These are phyloP conservation scores for Deroplatys truncata DNA, from an alignment of 2,888 invertebrate species.

Conservation along the genomic window DNA sequence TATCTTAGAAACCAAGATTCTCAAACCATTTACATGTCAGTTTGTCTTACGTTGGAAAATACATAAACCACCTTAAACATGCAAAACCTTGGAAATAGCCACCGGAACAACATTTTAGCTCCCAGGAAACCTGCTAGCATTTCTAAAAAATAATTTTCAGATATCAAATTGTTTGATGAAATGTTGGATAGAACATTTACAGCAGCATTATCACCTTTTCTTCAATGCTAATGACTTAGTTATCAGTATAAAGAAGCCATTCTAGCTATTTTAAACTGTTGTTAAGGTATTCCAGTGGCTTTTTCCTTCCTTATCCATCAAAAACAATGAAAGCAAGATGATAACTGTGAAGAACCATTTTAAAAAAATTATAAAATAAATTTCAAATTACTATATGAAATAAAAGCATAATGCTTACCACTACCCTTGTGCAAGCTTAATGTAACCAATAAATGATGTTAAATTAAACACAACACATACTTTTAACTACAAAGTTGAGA, in stretches of 20 bases:
- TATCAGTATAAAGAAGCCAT: too few species aligned
- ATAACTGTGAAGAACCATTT: background rate
- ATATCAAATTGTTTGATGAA: too few species aligned
- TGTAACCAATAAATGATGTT: background rate
- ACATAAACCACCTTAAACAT: background rate
- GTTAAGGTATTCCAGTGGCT: background rate
- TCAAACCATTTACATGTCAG: background rate
- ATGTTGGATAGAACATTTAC: too few species aligned
- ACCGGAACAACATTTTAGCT: background rate
- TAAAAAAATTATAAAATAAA: background rate
- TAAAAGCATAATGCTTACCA: background rate
- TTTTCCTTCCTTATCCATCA: background rate
- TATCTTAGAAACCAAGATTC: background rate
- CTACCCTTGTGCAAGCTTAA: background rate
- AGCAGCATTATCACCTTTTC: too few species aligned
- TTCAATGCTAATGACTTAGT: too few species aligned
- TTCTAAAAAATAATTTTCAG: too few species aligned
- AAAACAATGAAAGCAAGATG: background rate
- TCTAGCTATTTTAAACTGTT: background rate
- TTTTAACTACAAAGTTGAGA: conserved; percentile 21
- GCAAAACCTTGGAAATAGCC: background rate
- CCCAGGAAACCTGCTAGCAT: too few species aligned
- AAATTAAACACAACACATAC: conserved; percentile 1
- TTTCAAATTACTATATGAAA: background rate
- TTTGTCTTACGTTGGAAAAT: background rate